Base-by-base conservation (phyloP, 2,888 invertebrate genomes). In the Rotaria magnacalcarata region DNA sequence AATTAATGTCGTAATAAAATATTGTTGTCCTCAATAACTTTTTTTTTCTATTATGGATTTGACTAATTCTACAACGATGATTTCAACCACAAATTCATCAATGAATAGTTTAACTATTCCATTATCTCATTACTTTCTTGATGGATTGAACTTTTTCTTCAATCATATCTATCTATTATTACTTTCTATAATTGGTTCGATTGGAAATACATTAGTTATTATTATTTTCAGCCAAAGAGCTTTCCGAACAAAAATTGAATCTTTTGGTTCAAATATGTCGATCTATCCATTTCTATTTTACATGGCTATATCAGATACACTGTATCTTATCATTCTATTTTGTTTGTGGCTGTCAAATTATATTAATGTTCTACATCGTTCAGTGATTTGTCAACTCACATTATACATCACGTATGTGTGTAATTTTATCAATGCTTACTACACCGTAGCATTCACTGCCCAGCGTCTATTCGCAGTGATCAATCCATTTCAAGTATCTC, bases 121-220 rank as follows among this genome's bases (percentile, higher is more conserved):
- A 60, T 27, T n/a, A 60, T 14, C 11, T n/a, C 60, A 27, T n/a
- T 4, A n/a, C 27, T 60, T 6, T n/a, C 6, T 27, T 10, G n/a
- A n/a, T 60, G 10, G 7, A 14, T 27, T 60, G 10, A 14, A 75
- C 6, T 75, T 75, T 75, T 75, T 75, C 10, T 75, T 75, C 8
- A 75, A 75, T 19, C 43, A 75, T 75, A 75, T 75, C 43, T 75
- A 75, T 75, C 43, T 75, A 75, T 43, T 75, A 75, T 24, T 75
- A 43, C 8, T 75, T 43, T 21, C 41, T 6, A 75, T 75, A 14
- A 24, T 75, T 21, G 75, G 75, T 43, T 19, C 41, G 3, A 75
- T 75, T 43, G 75, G 75, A 21, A 75, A 75, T 75, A 7, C 16
- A 7, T 75, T 75, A 8, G 75, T 75, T 21, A 75, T 75, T 21